phyloP scores from a whole-genome alignment of 2,113 vertebrate genomes.

The Brachionichthys hirsutus region DNA sequence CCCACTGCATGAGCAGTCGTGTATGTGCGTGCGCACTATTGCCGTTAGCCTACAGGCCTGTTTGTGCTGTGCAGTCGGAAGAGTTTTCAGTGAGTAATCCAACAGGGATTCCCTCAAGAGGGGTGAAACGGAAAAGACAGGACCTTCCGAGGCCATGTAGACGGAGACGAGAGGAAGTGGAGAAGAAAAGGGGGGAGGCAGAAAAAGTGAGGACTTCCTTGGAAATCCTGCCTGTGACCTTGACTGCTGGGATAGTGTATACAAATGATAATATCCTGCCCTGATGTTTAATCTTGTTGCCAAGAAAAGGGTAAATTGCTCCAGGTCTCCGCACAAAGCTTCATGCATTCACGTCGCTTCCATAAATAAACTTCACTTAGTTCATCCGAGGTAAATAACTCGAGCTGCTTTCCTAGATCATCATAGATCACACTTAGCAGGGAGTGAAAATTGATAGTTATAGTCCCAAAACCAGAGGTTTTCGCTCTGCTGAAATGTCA shows the following conservation, averaged over 20 bases:
- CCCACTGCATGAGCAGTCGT: constrained; percentile 18
- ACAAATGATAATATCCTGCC: too few relatives aligned
- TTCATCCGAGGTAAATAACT: too few relatives aligned
- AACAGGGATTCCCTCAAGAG: constrained; percentile 85
- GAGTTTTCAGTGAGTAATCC: constrained; percentile 83
- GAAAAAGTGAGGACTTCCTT: neutral
- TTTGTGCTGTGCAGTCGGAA: constrained; percentile 74
- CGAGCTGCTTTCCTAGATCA: too few relatives aligned
- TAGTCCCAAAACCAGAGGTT: constrained; percentile 4
- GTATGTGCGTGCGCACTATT: constrained; percentile 19
- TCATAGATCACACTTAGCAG: too few relatives aligned
- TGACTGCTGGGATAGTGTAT: too few relatives aligned
- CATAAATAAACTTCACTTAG: too few relatives aligned
- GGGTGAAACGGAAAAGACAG: constrained; percentile 64
- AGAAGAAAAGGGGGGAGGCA: constrained; percentile 6
- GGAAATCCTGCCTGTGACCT: too few relatives aligned
- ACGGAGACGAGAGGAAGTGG: constrained; percentile 14
- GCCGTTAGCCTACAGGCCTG: constrained; percentile 69
- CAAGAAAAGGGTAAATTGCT: too few relatives aligned
- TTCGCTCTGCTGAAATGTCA: constrained; percentile 36
- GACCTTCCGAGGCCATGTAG: constrained; percentile 48
- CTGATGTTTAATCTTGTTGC: too few relatives aligned
- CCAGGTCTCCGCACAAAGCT: too few relatives aligned
- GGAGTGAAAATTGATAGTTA: too few relatives aligned
- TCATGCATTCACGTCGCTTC: too few relatives aligned